Conservation (phyloP, 2,888 invertebrate genomes). For the Synergus gifuensis region DNA sequence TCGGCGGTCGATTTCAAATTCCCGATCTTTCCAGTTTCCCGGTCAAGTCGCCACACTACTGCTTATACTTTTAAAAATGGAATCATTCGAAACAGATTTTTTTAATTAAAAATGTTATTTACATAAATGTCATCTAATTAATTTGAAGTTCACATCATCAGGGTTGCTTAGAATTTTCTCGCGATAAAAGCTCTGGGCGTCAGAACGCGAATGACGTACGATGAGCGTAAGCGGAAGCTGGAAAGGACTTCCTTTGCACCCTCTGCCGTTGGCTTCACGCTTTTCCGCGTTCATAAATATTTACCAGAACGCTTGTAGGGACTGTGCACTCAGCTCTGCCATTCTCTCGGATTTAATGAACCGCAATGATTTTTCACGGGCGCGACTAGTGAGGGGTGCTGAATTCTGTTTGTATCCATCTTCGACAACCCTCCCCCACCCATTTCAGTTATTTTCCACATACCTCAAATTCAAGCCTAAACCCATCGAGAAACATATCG, state of each 20-base stretch:
- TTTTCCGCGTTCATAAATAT: slow-evolving; percentile 74
- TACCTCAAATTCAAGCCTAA: not conserved
- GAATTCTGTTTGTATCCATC: slow-evolving; percentile 61
- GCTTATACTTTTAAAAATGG: not conserved
- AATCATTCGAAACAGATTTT: not conserved
- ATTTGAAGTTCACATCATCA: not conserved
- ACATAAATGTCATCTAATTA: too few relatives aligned
- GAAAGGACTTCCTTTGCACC: slow-evolving; percentile 44
- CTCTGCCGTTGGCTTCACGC: slow-evolving; percentile 59
- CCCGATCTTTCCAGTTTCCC: too few relatives aligned
- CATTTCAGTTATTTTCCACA: not conserved
- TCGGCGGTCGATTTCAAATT: too few relatives aligned
- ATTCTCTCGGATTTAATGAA: slow-evolving; percentile 75
- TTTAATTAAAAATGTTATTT: too few relatives aligned
- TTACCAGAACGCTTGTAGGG: slow-evolving; percentile 64
- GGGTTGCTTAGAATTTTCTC: slow-evolving; percentile 1
- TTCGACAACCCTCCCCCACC: slow-evolving; percentile 53
- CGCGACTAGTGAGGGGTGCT: slow-evolving; percentile 56
- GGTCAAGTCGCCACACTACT: too few relatives aligned
- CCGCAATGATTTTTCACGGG: slow-evolving; percentile 73
- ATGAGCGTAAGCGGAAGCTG: slow-evolving; percentile 42
- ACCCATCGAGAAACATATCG: slow-evolving; percentile 37
- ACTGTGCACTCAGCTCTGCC: slow-evolving; percentile 54
- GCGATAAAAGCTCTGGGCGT: slow-evolving; percentile 14
- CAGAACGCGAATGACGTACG: slow-evolving; percentile 40